Conservation (phyloP, 1,140 invertebrate genomes). For the Brachionus angularis region DNA sequence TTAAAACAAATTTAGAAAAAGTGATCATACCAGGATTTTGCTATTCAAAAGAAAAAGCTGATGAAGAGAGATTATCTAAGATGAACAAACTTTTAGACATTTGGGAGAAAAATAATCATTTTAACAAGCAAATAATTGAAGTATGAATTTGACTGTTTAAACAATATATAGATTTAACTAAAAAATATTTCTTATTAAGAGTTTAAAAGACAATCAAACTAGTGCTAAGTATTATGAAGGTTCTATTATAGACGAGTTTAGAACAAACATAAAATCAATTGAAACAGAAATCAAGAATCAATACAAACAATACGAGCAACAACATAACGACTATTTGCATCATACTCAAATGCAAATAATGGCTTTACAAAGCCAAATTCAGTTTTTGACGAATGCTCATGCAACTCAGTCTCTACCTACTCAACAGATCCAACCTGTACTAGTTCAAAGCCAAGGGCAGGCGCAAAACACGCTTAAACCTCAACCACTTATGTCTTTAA, state of each 20-base stretch:
- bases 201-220: conserved; percentile 44
- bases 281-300: conserved; percentile 64
- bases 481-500: conserved; percentile 32
- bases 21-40: conserved; percentile 95
- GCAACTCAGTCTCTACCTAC: conserved; percentile 46
- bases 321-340: conserved; percentile 87
- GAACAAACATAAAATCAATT: conserved; percentile 69
- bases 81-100: conserved; percentile 77
- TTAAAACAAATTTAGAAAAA: conserved; percentile 85
- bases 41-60: conserved; percentile 73
- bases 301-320: conserved; percentile 75
- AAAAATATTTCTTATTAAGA: too few species aligned
- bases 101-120: conserved; percentile 95
- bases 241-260: conserved; percentile 72
- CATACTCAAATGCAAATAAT: conserved; percentile 71
- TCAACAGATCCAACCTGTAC: not conserved
- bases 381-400: too few species aligned
- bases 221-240: conserved; percentile 62
- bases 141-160: not conserved
- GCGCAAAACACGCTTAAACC: conserved; percentile 46
- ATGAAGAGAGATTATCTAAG: conserved; percentile 79
- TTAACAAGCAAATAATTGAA: conserved; percentile 54
- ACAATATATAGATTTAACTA: too few species aligned
- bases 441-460: conserved; percentile 40
- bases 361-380: conserved; percentile 68